Percentiles rank a stretch among this genome's conserved stretches.
Evolutionary conservation across 2,797 vertebrate genomes (phyloP).

Genomic region (Huso huso): DNA sequence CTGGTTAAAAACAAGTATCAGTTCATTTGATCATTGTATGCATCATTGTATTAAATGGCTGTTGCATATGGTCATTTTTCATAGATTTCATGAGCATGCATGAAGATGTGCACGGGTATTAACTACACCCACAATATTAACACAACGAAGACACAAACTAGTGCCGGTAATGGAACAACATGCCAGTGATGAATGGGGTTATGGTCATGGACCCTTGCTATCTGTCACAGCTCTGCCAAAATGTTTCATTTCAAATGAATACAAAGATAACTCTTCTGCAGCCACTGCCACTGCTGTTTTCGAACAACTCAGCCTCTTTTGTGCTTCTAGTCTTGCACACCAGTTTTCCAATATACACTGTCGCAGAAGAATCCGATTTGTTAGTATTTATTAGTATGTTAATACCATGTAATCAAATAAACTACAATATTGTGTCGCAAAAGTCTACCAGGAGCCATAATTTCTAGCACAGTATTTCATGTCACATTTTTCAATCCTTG

Average conservation of each 20-base stretch:
- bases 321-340: background rate
- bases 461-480: too few species aligned
- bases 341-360: background rate
- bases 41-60: background rate
- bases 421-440: too few species aligned
- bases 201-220: background rate
- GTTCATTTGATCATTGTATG: constrained; percentile 7
- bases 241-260: background rate
- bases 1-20: background rate
- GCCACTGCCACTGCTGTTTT: too few species aligned
- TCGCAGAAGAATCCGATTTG: too few species aligned
- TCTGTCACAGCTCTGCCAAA: background rate
- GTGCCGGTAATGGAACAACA: background rate
- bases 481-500: too few species aligned
- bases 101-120: background rate
- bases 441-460: too few species aligned
- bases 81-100: constrained; percentile 1
- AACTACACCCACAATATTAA: background rate
- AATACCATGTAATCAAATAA: too few species aligned
- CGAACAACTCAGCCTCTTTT: background rate
- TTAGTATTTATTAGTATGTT: too few species aligned
- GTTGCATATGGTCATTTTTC: background rate
- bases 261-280: too few species aligned
- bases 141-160: background rate
- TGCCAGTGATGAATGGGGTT: background rate